Evolutionary conservation across 1,140 invertebrate species (phyloP).

Genomic region (Coelopa frigida): DNA sequence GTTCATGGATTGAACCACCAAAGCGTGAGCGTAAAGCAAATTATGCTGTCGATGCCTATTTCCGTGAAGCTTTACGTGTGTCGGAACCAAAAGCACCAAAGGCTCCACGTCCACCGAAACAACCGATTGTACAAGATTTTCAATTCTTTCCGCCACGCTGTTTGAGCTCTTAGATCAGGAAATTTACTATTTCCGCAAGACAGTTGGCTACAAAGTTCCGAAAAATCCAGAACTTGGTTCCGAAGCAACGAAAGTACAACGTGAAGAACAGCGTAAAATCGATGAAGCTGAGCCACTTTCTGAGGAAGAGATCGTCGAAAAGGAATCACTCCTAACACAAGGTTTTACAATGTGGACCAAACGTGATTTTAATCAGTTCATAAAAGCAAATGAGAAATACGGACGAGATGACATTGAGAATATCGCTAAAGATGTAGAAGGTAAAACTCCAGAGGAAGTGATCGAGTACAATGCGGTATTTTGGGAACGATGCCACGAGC

Average conservation of each 20-base stretch:
- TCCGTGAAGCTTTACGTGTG: constrained; percentile 88
- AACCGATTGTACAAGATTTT: constrained; percentile 98
- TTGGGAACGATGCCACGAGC: constrained; percentile 96
- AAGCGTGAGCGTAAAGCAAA: constrained; percentile 98
- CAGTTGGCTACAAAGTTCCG: constrained; percentile 93
- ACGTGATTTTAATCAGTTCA: constrained; percentile 97
- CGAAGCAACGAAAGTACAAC: constrained; percentile 86
- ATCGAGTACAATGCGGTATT: constrained; percentile 96
- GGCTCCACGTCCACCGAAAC: constrained; percentile 94
- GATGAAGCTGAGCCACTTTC: constrained; percentile 85
- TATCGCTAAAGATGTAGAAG: constrained; percentile 96
- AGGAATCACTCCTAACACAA: constrained; percentile 87
- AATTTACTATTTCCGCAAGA: constrained; percentile 95
- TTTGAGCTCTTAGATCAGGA: constrained; percentile 98
- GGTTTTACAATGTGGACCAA: constrained; percentile 90
- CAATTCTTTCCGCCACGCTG: constrained; percentile 97
- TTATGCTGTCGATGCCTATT: constrained; percentile 98
- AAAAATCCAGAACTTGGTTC: constrained; percentile 90
- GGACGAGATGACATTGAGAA: constrained; percentile 96
- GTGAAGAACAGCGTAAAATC: constrained; percentile 94
- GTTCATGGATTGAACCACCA: constrained; percentile 97
- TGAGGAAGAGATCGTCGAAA: constrained; percentile 86
- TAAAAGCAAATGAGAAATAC: constrained; percentile 98
- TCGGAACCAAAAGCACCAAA: constrained; percentile 98
- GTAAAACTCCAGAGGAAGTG: constrained; percentile 92